Conservation (phyloP, 1,140 invertebrate genomes). For the Theocolax elegans region DNA sequence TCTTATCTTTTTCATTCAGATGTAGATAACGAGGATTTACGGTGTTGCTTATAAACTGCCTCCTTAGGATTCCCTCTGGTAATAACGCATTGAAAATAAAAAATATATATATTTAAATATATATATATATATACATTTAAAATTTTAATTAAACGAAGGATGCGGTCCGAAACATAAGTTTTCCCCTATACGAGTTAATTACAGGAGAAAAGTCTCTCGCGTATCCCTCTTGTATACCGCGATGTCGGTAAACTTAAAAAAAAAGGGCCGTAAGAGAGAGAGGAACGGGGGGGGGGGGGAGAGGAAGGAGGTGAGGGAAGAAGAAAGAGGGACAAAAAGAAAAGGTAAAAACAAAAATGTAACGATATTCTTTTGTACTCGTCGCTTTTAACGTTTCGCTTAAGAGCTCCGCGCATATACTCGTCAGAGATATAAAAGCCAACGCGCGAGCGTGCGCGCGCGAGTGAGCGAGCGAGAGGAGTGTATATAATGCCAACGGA, state of each 20-base stretch:
- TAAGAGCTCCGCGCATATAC: neutral
- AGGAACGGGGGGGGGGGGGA: neutral
- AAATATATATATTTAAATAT: too few relatives aligned
- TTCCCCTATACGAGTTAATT: slow-evolving; percentile 3
- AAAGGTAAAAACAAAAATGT: neutral
- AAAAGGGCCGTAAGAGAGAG: too few relatives aligned
- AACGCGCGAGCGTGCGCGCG: neutral
- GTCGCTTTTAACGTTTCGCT: neutral
- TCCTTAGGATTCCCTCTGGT: neutral
- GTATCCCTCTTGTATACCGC: neutral
- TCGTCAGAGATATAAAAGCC: slow-evolving; percentile 9
- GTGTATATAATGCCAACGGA: neutral
- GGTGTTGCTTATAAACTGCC: slow-evolving; percentile 13
- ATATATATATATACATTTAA: too few relatives aligned
- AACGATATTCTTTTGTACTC: neutral
- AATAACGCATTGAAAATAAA: neutral
- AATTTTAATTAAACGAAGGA: slow-evolving; percentile 14
- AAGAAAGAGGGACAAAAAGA: neutral
- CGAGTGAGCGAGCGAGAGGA: too few relatives aligned
- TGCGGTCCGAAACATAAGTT: neutral
- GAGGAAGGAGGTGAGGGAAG: neutral
- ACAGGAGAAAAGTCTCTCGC: neutral
- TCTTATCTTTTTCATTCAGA: slow-evolving; percentile 23
- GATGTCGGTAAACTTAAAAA: too few relatives aligned
- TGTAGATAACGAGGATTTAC: slow-evolving; percentile 20